phyloP scores from a whole-genome alignment of 2,888 invertebrate genomes.

The Hipparchia semele region DNA sequence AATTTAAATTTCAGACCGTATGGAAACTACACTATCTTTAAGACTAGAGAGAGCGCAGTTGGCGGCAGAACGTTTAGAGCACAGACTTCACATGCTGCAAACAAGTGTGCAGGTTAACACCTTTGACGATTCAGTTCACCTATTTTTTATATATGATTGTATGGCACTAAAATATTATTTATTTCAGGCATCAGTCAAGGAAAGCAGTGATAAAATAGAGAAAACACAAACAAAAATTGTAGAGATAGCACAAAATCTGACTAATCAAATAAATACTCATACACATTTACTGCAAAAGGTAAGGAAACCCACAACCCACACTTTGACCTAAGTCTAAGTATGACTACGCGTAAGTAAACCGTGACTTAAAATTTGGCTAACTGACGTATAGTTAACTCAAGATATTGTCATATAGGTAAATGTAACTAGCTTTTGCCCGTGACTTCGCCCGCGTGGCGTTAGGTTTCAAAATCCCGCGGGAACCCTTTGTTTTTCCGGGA shows the following conservation, averaged over 20 bases:
- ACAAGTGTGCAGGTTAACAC: conserved; percentile 67
- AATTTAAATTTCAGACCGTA: conserved; percentile 63
- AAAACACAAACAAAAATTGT: conserved; percentile 66
- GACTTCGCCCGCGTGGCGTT: no score
- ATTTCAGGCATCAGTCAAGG: conserved; percentile 74
- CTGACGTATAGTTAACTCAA: no score
- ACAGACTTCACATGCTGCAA: conserved; percentile 75
- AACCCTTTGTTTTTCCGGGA: no score
- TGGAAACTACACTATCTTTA: conserved; percentile 73
- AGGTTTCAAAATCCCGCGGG: no score
- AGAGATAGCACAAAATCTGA: conserved; percentile 68
- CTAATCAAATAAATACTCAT: conserved; percentile 66
- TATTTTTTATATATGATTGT: no score
- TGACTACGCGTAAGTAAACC: not conserved
- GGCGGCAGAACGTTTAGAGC: conserved; percentile 76
- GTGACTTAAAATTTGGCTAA: no score
- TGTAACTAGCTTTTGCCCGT: no score
- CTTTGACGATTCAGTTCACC: not conserved
- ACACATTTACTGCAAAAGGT: conserved; percentile 74
- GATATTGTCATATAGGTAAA: no score
- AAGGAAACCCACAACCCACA: conserved; percentile 32
- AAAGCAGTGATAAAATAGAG: conserved; percentile 69
- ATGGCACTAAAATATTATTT: not conserved
- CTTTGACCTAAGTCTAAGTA: not conserved
- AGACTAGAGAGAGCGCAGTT: conserved; percentile 76